Base-by-base conservation (phyloP, 2,113 vertebrate genomes). In the Fulmarus glacialis region DNA sequence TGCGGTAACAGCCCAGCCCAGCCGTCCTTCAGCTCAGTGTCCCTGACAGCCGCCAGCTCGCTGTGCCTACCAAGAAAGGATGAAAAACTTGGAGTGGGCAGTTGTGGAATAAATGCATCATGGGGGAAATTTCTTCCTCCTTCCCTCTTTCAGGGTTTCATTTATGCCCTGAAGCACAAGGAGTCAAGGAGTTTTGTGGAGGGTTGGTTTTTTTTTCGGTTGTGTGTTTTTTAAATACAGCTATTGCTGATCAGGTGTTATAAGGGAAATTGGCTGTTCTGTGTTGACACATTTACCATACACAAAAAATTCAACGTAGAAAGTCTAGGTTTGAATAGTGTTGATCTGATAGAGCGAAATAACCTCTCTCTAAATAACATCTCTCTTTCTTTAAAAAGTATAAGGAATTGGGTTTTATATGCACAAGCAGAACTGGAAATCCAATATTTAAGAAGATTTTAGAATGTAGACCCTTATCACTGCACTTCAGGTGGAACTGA, bases 91-190 rank as follows among this genome's bases (percentile, higher is more conserved):
- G 62, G 62, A 92, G 56, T 45, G 66, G 64, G 48, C 62, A 93
- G 68, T 47, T 82, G 45, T 72, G 89, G 89, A 95, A 93, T 80
- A 91, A 93, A 87, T 75, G 70, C 0, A 2, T 95, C 78, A 90
- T 24, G 20, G 34, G n/a, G 60, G 21, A 95, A 92, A 50, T 84
- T 43, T 84, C 60, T 95, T 93, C 67, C 23, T 43, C 42, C 67
- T 89, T 87, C 63, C 20, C 30, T 87, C n/a, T 91, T 90, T 87
- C 82, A 72, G 68, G 63, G 36, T 75, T 84, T 90, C n/a, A 5
- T 87, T 91, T 95, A 38, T 91, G 70, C 38, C 80, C 72, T 95
- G 82, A 82, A 88, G 84, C 60, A 89, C 11, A 62, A 89, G 47
- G 52, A 81, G 38, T 75, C 47, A 77, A 89, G 40, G 40, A 40